phyloP scores from a whole-genome alignment of 2,888 invertebrate species.

The Athripsodes cinereus region DNA sequence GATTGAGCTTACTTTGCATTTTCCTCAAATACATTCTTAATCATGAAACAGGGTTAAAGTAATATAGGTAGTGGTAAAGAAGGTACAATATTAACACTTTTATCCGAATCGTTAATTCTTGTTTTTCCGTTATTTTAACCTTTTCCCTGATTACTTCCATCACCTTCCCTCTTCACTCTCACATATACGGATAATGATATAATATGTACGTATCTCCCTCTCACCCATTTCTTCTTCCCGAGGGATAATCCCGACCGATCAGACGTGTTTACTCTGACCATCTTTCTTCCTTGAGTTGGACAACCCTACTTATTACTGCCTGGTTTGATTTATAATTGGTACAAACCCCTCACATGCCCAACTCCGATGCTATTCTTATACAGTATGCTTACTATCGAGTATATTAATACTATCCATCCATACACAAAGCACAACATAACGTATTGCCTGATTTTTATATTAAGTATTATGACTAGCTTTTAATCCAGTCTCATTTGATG shows the following conservation, averaged over 20 bases:
- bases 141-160: conserved; percentile 6
- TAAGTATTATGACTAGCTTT: too few relatives aligned
- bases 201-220: too few relatives aligned
- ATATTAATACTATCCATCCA: not conserved
- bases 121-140: not conserved
- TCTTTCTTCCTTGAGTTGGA: conserved; percentile 24
- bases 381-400: not conserved
- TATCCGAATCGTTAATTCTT: not conserved
- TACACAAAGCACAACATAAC: too few relatives aligned
- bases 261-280: conserved; percentile 27
- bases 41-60: too few relatives aligned
- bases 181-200: not conserved
- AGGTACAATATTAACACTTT: not conserved
- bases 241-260: conserved; percentile 25
- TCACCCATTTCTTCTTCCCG: not conserved
- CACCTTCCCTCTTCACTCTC: not conserved
- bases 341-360: conserved; percentile 6
- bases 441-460: not conserved
- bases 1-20: not conserved
- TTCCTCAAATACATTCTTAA: not conserved
- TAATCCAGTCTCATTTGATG: too few relatives aligned
- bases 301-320: conserved; percentile 23
- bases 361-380: too few relatives aligned
- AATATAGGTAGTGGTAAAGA: too few relatives aligned
- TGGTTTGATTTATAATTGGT: conserved; percentile 28